phyloP scores from a whole-genome alignment of 2,113 vertebrate species.

The Gobio gobio region DNA sequence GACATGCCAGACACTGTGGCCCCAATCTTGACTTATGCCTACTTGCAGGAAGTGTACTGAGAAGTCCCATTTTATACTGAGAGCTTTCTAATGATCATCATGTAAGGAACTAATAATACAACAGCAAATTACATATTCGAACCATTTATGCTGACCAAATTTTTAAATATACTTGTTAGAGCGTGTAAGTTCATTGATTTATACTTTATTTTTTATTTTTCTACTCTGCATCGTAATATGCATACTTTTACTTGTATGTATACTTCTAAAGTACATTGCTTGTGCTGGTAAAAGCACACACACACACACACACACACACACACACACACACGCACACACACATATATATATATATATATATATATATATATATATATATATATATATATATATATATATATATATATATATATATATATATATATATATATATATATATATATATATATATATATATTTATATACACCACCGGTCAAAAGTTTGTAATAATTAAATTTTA shows the following conservation, averaged over 20 bases:
- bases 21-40: conserved; percentile 54
- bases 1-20: conserved; percentile 52
- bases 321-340: too few species aligned
- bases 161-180: background rate
- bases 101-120: background rate
- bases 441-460: too few species aligned
- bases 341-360: too few species aligned
- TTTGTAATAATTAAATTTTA: background rate
- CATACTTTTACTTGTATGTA: background rate
- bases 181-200: background rate
- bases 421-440: too few species aligned
- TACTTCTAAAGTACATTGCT: background rate
- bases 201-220: background rate
- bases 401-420: too few species aligned
- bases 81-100: conserved; percentile 48
- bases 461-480: background rate
- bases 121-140: background rate
- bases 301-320: too few species aligned
- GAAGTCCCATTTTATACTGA: conserved; percentile 39
- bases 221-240: background rate
- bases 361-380: too few species aligned
- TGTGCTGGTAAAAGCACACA: background rate
- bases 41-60: conserved; percentile 1
- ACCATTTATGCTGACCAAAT: background rate
- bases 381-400: too few species aligned